Conservation (phyloP, 2,113 vertebrate species). For the Pristiophorus japonicus region DNA sequence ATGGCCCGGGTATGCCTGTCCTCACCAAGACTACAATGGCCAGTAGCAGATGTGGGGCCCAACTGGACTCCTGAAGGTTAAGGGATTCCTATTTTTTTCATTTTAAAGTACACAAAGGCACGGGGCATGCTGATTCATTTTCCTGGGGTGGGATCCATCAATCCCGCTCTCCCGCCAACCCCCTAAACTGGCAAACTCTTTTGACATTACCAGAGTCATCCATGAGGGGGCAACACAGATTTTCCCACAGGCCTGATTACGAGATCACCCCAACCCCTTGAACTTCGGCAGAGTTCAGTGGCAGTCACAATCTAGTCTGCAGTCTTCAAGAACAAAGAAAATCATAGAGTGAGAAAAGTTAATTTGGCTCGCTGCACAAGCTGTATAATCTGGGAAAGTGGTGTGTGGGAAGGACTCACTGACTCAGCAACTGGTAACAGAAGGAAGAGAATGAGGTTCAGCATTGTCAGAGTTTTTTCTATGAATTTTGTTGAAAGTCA, state of each 20-base stretch:
- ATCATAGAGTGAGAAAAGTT: not conserved
- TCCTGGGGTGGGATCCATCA: not conserved
- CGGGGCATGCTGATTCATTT: not conserved
- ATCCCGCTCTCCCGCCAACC: not conserved
- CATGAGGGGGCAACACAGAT: not conserved
- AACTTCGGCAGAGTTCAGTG: not conserved
- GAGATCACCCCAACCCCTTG: not conserved
- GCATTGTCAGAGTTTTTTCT: not conserved
- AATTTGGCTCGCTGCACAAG: not conserved
- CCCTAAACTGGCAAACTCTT: too few species aligned
- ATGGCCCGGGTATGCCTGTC: not conserved
- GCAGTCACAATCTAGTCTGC: not conserved
- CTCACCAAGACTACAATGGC: not conserved
- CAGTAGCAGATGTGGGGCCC: not conserved
- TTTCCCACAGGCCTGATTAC: not conserved
- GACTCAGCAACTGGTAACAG: not conserved
- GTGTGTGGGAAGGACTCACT: not conserved
- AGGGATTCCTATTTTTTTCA: not conserved
- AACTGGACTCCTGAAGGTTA: not conserved
- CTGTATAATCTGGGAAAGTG: not conserved
- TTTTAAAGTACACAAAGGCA: not conserved
- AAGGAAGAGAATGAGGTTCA: not conserved
- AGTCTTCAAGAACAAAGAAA: not conserved
- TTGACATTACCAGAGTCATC: too few species aligned
- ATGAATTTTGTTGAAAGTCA: not conserved